Conservation (phyloP, 2,888 invertebrate species). For the Corythucha ciliata region DNA sequence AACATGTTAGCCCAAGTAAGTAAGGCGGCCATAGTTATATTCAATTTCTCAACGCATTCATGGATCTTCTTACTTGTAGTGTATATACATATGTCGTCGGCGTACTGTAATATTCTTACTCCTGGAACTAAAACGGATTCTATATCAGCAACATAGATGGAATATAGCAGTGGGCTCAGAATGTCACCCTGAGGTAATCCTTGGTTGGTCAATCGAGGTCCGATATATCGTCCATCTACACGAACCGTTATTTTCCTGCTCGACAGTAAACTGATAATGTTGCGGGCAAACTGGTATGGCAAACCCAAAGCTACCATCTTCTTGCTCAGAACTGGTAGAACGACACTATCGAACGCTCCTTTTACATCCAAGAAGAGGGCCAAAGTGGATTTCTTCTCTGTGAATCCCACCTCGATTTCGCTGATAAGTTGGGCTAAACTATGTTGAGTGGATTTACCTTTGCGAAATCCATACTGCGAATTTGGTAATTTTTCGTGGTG, state of each 20-base stretch:
- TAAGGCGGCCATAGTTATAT: neutral
- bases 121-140: neutral
- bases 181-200: conserved; percentile 17
- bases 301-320: neutral
- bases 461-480: conserved; percentile 24
- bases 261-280: neutral
- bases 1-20: too few relatives aligned
- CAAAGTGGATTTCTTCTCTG: conserved; percentile 12
- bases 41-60: neutral
- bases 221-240: neutral
- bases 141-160: conserved; percentile 4
- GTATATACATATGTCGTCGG: conserved; percentile 19
- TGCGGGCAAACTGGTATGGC: conserved; percentile 1
- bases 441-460: conserved; percentile 17
- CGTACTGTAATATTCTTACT: conserved; percentile 18
- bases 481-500: conserved; percentile 12
- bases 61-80: conserved; percentile 16
- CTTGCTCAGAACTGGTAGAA: conserved; percentile 6
- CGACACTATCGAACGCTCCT: conserved; percentile 23
- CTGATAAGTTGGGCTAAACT: conserved; percentile 4
- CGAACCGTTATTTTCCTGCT: conserved; percentile 6
- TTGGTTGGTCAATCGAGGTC: neutral
- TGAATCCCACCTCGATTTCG: conserved; percentile 13
- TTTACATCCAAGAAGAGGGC: conserved; percentile 22
- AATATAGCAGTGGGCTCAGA: conserved; percentile 16